phyloP scores from a whole-genome alignment of 2,888 invertebrate genomes.

The Dromius quadrimaculatus region DNA sequence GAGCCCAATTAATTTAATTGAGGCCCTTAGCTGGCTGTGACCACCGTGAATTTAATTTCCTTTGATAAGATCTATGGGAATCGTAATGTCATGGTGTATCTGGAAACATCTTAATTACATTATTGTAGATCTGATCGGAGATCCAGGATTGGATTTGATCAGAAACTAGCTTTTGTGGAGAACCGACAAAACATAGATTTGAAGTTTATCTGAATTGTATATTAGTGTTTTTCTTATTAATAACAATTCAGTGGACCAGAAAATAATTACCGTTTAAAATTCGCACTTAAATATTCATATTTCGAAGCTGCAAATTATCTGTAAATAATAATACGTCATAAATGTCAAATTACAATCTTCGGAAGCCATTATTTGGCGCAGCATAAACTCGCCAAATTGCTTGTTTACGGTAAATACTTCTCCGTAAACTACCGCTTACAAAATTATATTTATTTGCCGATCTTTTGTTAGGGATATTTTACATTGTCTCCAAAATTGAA shows the following conservation, averaged over 20 bases:
- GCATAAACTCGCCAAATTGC: constrained; percentile 16
- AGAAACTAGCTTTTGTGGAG: constrained; percentile 1
- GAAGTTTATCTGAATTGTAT: no score
- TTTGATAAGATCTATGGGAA: constrained; percentile 44
- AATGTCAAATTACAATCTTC: constrained; percentile 33
- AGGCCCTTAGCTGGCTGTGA: constrained; percentile 30
- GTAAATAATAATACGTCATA: constrained; percentile 28
- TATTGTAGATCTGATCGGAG: constrained; percentile 14
- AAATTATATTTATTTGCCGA: constrained; percentile 24
- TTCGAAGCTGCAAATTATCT: constrained; percentile 8
- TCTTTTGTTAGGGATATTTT: constrained; percentile 11
- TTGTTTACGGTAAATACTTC: constrained; percentile 27
- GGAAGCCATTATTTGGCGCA: constrained; percentile 18
- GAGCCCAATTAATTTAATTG: constrained; percentile 49
- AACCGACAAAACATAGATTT: no score
- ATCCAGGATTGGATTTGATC: no score
- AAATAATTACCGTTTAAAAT: constrained; percentile 23
- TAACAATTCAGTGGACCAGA: constrained; percentile 3
- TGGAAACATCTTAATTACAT: constrained; percentile 36
- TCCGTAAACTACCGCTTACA: constrained; percentile 20
- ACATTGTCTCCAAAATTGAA: constrained; percentile 9
- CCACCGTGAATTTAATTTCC: constrained; percentile 50
- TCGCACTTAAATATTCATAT: constrained; percentile 15
- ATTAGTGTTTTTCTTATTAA: not conserved
- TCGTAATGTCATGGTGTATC: constrained; percentile 34